A percentile compares a stretch with the other conserved stretches of the same genome.
Conservation (phyloP, 2,113 vertebrate genomes). For the Nesoenas mayeri region DNA sequence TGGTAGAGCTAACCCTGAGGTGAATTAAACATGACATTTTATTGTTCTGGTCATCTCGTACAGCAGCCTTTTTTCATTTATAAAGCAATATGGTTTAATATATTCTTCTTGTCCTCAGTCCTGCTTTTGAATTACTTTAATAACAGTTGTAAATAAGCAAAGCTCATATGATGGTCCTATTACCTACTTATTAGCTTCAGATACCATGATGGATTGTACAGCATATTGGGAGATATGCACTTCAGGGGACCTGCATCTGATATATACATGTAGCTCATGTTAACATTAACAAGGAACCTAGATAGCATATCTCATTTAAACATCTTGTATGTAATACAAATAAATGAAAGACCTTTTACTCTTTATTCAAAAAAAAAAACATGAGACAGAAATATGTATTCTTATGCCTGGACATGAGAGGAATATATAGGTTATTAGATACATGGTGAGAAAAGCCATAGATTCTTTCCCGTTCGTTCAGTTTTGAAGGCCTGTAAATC, state of each 20-base stretch:
- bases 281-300: slow-evolving; percentile 16
- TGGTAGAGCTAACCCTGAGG: not conserved
- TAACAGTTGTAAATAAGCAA: slow-evolving; percentile 31
- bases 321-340: not conserved
- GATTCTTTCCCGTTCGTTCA: not conserved
- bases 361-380: not conserved
- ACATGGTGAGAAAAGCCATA: not conserved
- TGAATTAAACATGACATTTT: slow-evolving; percentile 18
- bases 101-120: slow-evolving; percentile 22
- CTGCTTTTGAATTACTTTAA: slow-evolving; percentile 47
- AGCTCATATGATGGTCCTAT: not conserved
- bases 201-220: not conserved
- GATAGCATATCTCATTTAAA: slow-evolving; percentile 10
- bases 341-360: not conserved
- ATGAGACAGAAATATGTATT: not conserved
- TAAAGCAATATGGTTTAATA: slow-evolving; percentile 1
- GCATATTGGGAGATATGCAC: not conserved
- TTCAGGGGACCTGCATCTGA: not conserved
- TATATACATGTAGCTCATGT: not conserved
- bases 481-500: slow-evolving; percentile 17
- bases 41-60: slow-evolving; percentile 13
- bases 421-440: slow-evolving; percentile 7
- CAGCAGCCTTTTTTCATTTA: slow-evolving; percentile 13
- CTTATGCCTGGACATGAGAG: not conserved
- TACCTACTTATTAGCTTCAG: slow-evolving; percentile 28